Base-by-base conservation (phyloP, 2,113 vertebrate species). In the Hippolais icterina region DNA sequence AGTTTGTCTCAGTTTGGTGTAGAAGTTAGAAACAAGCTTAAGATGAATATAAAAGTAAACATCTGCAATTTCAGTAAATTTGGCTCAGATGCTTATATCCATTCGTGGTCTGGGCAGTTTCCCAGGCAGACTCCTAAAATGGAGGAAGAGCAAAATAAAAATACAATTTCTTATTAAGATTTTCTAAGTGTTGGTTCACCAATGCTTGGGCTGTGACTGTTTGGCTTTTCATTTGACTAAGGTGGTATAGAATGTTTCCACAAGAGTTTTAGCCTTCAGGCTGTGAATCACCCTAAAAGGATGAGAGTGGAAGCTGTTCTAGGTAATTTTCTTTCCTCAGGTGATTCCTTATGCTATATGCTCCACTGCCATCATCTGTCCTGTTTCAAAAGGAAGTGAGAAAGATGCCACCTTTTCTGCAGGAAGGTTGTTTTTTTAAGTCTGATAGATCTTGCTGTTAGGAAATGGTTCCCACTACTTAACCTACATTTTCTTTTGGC, bases 171-270 rank as follows among this genome's bases (percentile, higher is more conserved):
- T 72, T 33, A 2, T 11, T n/a, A 14, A 20, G 35, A 17, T 54
- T 46, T 37, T 3, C 0, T 19, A 14, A 22, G 15, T 42, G 28
- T 28, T 79, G 37, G 24, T 37, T 65, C 0, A 0, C 33, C 3
- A 1, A 0, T 75, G 71, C 18, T 16, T 80, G 33, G 19, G 21
- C 50, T 87, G 56, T 41, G 37, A 5, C 57, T 35, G 5, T 41
- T 46, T 71, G 63, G 28, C 7, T 44, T 61, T 83, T 29, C 22
- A 2, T 57, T 23, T 44, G 37, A 2, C 31, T 69, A 16, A 61
- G 24, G n/a, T 66, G 75, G 24, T 27, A 21, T 41, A 9, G 41
- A n/a, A 72, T 11, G 15, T 46, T 90, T n/a, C 14, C 5, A 0
- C 50, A 69, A 42, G 20, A 27, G 13, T 57, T 79, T 74, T n/a